These are phyloP conservation scores for Stegophylla sp. DNA, from an alignment of 2,888 invertebrate species.

Conservation along the genomic window DNA sequence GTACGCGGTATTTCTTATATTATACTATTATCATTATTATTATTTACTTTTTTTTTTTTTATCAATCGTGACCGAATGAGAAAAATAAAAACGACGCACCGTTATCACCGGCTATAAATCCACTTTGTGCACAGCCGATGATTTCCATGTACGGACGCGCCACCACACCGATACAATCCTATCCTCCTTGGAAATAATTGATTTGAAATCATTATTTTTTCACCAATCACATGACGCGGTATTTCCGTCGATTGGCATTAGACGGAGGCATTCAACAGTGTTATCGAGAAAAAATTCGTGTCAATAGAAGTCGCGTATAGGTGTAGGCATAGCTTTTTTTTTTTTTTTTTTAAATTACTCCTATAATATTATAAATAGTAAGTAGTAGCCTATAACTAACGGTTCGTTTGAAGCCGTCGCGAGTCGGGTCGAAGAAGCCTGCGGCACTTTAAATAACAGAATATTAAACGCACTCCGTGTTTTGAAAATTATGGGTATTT, in stretches of 20 bases:
- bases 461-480: too few relatives aligned
- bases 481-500: too few relatives aligned
- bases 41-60: conserved; percentile 10
- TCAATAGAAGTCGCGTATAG: too few relatives aligned
- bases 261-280: too few relatives aligned
- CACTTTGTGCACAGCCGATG: conserved; percentile 16
- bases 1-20: neutral
- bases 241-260: neutral
- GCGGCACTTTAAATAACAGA: too few relatives aligned
- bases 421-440: too few relatives aligned
- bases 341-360: too few relatives aligned
- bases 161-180: conserved; percentile 8
- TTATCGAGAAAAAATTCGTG: too few relatives aligned
- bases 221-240: neutral
- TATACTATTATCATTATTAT: conserved; percentile 21
- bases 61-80: conserved; percentile 40
- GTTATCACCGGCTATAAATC: conserved; percentile 48
- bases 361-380: too few relatives aligned
- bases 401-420: too few relatives aligned
- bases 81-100: neutral
- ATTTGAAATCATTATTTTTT: conserved; percentile 28
- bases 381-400: too few relatives aligned
- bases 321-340: too few relatives aligned
- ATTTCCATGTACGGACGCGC: conserved; percentile 37
- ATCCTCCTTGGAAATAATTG: conserved; percentile 6